phyloP scores from a whole-genome alignment of 2,113 vertebrate genomes.

The Mus musculus region DNA sequence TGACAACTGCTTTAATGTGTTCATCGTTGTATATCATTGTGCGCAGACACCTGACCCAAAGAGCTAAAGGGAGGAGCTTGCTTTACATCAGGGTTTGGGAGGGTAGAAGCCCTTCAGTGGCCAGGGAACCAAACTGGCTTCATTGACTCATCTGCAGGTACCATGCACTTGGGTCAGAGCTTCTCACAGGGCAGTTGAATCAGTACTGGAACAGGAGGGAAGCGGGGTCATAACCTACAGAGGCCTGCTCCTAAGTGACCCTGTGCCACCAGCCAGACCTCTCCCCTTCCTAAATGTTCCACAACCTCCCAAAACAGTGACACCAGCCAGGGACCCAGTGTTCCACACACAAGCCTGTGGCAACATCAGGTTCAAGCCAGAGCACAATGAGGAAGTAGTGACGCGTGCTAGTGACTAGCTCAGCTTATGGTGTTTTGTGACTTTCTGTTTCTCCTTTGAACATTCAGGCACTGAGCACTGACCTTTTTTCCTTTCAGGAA shows the following conservation, averaged over 20 bases:
- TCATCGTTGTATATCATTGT: no score
- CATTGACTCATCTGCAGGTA: background rate
- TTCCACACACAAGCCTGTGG: background rate
- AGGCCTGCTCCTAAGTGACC: background rate
- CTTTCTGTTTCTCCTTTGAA: slow-evolving; percentile 38
- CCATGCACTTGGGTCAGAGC: background rate
- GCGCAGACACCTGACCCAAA: no score
- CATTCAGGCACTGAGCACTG: background rate
- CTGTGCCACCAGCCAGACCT: background rate
- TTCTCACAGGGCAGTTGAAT: background rate
- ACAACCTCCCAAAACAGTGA: background rate
- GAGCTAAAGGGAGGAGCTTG: no score
- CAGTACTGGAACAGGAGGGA: background rate
- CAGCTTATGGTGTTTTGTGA: background rate
- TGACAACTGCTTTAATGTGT: background rate
- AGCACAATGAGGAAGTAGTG: slow-evolving; percentile 14
- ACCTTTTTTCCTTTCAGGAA: slow-evolving; percentile 86
- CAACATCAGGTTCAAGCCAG: background rate
- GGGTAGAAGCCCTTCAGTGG: no score
- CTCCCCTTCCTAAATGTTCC: background rate
- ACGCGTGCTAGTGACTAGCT: background rate
- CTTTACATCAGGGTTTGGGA: background rate
- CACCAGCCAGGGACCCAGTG: no score
- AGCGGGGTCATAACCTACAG: background rate
- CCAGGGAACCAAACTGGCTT: background rate